Conservation (phyloP, 2,113 vertebrate genomes). For the Boleophthalmus pectinirostris region DNA sequence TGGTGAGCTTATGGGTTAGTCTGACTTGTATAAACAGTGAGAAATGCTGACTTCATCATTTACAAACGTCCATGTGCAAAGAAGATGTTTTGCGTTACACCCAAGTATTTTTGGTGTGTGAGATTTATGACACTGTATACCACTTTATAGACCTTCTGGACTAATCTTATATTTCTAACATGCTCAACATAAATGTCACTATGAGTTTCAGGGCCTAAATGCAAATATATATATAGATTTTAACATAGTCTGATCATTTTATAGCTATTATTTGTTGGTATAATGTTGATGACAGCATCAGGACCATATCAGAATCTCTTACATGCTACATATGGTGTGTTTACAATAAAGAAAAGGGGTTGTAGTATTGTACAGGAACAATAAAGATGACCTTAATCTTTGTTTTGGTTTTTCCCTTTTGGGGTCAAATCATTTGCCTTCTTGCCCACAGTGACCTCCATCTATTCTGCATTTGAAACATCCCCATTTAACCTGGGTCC, state of each 20-base stretch:
- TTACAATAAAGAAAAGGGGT: not conserved
- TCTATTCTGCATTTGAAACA: not conserved
- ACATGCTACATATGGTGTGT: not conserved
- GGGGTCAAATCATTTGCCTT: not conserved
- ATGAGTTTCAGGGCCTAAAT: not conserved
- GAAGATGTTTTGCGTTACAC: not conserved
- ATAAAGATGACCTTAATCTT: constrained; percentile 2
- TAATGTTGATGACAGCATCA: not conserved
- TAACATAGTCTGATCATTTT: not conserved
- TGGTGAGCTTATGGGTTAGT: not conserved
- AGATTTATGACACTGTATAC: not conserved
- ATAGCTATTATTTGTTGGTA: not conserved
- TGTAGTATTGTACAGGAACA: not conserved
- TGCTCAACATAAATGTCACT: not conserved
- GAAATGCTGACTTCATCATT: constrained; percentile 3
- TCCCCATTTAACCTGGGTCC: not conserved
- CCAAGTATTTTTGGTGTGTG: not conserved
- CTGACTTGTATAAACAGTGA: not conserved
- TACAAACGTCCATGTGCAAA: not conserved
- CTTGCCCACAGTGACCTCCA: not conserved
- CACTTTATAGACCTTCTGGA: not conserved
- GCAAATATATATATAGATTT: too few species aligned
- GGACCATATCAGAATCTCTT: not conserved
- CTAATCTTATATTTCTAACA: not conserved
- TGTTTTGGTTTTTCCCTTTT: not conserved